phyloP scores from a whole-genome alignment of 2,888 invertebrate species.

The Melanophora roralis region DNA sequence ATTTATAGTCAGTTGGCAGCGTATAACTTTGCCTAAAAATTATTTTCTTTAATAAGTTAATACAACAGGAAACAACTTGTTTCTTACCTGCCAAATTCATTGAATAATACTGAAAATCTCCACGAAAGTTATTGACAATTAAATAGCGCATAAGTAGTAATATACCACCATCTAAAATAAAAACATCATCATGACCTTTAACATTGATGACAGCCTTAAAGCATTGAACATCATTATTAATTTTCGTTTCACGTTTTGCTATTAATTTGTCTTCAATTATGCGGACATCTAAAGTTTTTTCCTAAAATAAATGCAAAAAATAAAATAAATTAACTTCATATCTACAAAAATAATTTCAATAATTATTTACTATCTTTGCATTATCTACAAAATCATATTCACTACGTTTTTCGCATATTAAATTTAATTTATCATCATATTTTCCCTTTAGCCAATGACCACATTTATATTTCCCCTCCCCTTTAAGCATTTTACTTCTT shows the following conservation, averaged over 20 bases:
- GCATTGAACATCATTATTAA: slow-evolving; percentile 69
- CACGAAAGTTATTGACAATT: slow-evolving; percentile 68
- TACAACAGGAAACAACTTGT: too few relatives aligned
- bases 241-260: slow-evolving; percentile 68
- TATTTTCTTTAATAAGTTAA: too few relatives aligned
- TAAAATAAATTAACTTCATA: neutral
- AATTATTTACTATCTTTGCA: slow-evolving; percentile 64
- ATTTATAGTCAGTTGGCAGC: slow-evolving; percentile 66
- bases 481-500: slow-evolving; percentile 71
- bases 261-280: slow-evolving; percentile 68
- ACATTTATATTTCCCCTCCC: slow-evolving; percentile 65
- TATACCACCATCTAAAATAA: slow-evolving; percentile 72
- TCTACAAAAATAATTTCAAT: neutral
- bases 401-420: slow-evolving; percentile 70
- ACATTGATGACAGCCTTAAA: slow-evolving; percentile 70
- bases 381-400: slow-evolving; percentile 72
- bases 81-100: slow-evolving; percentile 71
- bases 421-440: slow-evolving; percentile 69
- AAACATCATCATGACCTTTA: slow-evolving; percentile 69
- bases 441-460: slow-evolving; percentile 71
- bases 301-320: slow-evolving; percentile 38
- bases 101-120: slow-evolving; percentile 70
- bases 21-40: slow-evolving; percentile 65
- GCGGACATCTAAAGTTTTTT: slow-evolving; percentile 69
- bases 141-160: slow-evolving; percentile 72